Percentiles rank a stretch among this genome's conserved stretches.
Evolutionary conservation across 2,113 vertebrate species (phyloP).

Genomic region (Pelusios castaneus): DNA sequence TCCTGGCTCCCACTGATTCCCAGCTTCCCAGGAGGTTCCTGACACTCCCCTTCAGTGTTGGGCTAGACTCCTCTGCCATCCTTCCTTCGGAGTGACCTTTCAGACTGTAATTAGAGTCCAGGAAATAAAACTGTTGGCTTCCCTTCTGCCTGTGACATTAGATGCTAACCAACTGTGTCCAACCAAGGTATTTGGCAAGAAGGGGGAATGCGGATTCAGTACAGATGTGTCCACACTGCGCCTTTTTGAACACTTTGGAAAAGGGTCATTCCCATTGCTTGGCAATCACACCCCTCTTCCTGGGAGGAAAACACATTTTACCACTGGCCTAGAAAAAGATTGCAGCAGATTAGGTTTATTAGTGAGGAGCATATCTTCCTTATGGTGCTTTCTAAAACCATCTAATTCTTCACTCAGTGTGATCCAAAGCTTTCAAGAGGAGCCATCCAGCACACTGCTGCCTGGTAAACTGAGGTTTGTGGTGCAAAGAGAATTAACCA

Average conservation of each 20-base stretch:
- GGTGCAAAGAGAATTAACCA: not conserved
- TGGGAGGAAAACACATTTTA: not conserved
- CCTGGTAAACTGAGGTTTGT: not conserved
- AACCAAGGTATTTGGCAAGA: not conserved
- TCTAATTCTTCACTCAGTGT: not conserved
- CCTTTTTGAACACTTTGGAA: not conserved
- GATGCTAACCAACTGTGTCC: not conserved
- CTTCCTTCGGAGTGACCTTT: not conserved
- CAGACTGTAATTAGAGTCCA: not conserved
- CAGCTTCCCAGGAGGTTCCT: not conserved
- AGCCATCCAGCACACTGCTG: not conserved
- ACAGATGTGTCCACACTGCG: accelerated
- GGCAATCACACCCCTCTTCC: too few relatives aligned
- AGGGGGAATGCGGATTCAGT: not conserved
- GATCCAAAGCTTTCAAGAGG: not conserved
- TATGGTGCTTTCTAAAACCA: not conserved
- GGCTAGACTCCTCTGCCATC: not conserved
- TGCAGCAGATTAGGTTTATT: not conserved
- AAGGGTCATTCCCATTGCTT: not conserved
- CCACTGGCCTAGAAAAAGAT: not conserved
- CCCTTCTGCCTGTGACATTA: not conserved
- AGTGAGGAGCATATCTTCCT: not conserved
- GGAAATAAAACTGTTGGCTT: not conserved
- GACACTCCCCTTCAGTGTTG: accelerated
- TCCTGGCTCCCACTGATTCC: not conserved